Evolutionary conservation across 1,140 invertebrate species (phyloP), one percentile per base, ranked within the genome.

Genomic region (Heliconius eleuchia): DNA sequence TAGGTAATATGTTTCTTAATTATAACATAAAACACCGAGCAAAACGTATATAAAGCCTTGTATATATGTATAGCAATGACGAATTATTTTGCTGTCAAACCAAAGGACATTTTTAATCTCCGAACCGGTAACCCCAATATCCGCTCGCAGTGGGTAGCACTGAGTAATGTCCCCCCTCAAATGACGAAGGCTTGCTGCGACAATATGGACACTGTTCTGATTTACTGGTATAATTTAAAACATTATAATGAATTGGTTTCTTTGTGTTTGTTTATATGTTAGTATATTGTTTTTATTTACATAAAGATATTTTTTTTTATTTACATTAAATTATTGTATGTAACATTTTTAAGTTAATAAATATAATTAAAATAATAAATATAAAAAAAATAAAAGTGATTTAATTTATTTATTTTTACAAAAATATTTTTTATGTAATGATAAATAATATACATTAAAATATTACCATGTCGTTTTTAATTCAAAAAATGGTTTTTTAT

Each of bases 141-240:
- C 71, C 34, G 71, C 71, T 72, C 71, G 37, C 71, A 72, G 71
- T 72, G 37, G 71, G 37, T 72, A 72, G 71, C 71, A 2, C 71
- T 72, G 71, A 72, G 37, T 78, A 73, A 78, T 66, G 77, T 73
- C 19, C 70, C 55, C 80, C 80, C 87, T 88, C 88, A 87, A 88
- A 89, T 89, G 84, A 86, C 85, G 76, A 82, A 85, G 80, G 78
- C 83, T 85, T 83, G 85, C 84, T 88, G 87, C 77, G 86, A 90
- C 88, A 90, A 80, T 89, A 84, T 87, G 78, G 71, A 80, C 79
- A 30, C 46, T 80, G 76, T n/a, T 52, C 71, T 80, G 76, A 83
- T 83, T 80, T 83, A 83, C 50, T 34, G 74, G 52, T 30, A 60
- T 77, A n/a, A 75, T 82, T 78, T 50, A 27, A 80, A 50, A 73